phyloP scores from a whole-genome alignment of 1,140 invertebrate genomes.

The Micrasema minimum region DNA sequence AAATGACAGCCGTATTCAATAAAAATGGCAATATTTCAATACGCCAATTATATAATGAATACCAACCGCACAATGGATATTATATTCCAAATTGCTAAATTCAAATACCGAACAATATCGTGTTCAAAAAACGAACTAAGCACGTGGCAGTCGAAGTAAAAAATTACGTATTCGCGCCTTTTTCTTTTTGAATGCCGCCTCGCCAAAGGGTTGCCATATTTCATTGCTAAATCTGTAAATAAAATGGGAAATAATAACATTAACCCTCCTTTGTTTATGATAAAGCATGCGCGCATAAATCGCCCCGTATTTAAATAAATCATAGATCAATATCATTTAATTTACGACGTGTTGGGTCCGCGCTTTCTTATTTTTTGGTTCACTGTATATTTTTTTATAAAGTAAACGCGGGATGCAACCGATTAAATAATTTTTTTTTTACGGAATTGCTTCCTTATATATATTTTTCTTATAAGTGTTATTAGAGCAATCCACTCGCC shows the following conservation, averaged over 20 bases:
- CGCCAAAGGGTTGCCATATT: conserved; percentile 44
- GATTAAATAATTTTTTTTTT: too few relatives aligned
- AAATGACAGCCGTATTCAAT: too few relatives aligned
- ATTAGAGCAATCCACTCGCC: too few relatives aligned
- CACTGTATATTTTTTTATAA: conserved; percentile 10
- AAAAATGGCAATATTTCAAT: too few relatives aligned
- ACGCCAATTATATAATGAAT: conserved; percentile 5
- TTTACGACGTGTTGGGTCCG: conserved; percentile 48
- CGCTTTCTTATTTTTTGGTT: conserved; percentile 4
- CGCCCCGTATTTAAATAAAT: conserved; percentile 50
- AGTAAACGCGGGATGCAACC: conserved; percentile 4
- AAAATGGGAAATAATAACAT: conserved; percentile 41
- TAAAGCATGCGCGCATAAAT: conserved; percentile 46
- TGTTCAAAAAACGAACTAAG: conserved; percentile 11
- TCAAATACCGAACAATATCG: conserved; percentile 15
- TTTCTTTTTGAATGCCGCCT: conserved; percentile 29
- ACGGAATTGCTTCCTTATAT: too few relatives aligned
- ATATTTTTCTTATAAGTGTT: too few relatives aligned
- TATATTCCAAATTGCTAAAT: conserved; percentile 1
- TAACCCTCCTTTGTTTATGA: conserved; percentile 46
- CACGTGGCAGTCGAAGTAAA: conserved; percentile 14
- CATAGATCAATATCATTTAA: conserved; percentile 51
- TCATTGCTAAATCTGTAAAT: conserved; percentile 46
- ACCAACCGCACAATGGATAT: conserved; percentile 12
- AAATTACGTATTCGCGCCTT: conserved; percentile 31